These are phyloP conservation scores for Hippocampus comes DNA, from an alignment of 2,113 vertebrate genomes.

Conservation along the genomic window DNA sequence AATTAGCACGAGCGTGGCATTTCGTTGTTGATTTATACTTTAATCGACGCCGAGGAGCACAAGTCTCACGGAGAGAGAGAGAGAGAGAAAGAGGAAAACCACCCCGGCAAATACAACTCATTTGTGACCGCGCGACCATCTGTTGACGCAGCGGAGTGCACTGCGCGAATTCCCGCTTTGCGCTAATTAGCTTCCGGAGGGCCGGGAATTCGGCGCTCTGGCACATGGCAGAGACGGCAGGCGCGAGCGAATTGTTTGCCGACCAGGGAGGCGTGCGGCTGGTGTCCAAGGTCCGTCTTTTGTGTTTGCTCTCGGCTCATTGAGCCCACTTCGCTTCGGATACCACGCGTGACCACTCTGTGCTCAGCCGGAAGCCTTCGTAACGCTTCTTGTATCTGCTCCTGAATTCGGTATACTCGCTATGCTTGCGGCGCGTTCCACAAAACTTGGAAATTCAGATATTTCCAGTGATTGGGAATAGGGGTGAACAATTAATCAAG, in stretches of 20 bases:
- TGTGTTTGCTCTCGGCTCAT: conserved; percentile 27
- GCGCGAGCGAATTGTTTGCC: conserved; percentile 42
- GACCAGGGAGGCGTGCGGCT: conserved; percentile 2
- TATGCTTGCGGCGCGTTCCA: neutral
- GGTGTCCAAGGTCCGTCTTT: conserved; percentile 19
- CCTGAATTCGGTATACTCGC: conserved; percentile 34
- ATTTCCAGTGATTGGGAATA: neutral
- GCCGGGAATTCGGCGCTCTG: conserved; percentile 32
- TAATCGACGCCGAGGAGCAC: conserved; percentile 24
- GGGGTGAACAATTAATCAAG: no score
- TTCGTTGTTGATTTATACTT: conserved; percentile 43
- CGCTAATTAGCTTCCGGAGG: conserved; percentile 65
- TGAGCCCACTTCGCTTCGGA: conserved; percentile 13
- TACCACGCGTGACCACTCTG: conserved; percentile 29
- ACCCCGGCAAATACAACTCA: conserved; percentile 43
- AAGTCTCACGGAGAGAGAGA: conserved; percentile 11
- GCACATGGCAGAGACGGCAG: conserved; percentile 36
- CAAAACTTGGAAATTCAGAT: neutral
- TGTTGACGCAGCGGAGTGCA: conserved; percentile 53
- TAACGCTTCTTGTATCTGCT: neutral
- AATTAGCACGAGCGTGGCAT: conserved; percentile 57
- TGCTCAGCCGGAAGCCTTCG: conserved; percentile 18
- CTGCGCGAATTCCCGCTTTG: conserved; percentile 44
- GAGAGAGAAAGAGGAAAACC: conserved; percentile 13
- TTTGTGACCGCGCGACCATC: conserved; percentile 54